Base-by-base conservation (phyloP, 1,140 invertebrate genomes). In the Neomicropteryx cornuta region DNA sequence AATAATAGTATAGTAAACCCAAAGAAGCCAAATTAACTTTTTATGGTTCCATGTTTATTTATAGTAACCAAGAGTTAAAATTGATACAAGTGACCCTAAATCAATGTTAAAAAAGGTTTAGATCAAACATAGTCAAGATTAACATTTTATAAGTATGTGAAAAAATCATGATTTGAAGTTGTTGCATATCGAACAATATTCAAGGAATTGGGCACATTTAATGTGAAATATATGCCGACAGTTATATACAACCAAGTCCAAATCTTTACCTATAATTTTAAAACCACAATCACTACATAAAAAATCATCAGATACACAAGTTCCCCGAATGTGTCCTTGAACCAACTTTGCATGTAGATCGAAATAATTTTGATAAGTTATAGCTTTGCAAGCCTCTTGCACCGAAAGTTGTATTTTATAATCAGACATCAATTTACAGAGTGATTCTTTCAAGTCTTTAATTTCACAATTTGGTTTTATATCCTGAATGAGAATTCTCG, bases 361-460 rank as follows among this genome's bases (percentile, higher is more conserved):
- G 50, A 90, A 93, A 60, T 92, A 93, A 68, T 96, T 91, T 14
- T 76, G 73, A 1, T 88, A 74, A 3, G 94, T 72, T 44, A 94
- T 92, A 55, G 85, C 80, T 49, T 87, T 87, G 53, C 87, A 91
- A 0, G 86, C 86, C 59, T 90, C 83, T 60, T 92, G 79, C 3
- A 95, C 75, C 10, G 90, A 84, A 23, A 92, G 80, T 69, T 96
- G 92, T 22, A 97, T 66, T 59, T 89, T 91, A 56, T 94, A 97
- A 59, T 97, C 93, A 52, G 86, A 83, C 59, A 99, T 77, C 76
- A 99, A 92, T 67, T 95, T 95, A 1, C 92, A 85, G 3, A 99
- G 66, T 3, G 91, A 87, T 51, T 90, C 80, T 46, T 92, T 82
- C 1, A 99, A 62, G 11, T 89, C 87, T 32, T 87, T 87, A 48